Percentiles rank a stretch among this genome's conserved stretches.
Conservation (phyloP, 2,888 invertebrate genomes). For the Cyaniris semiargus region DNA sequence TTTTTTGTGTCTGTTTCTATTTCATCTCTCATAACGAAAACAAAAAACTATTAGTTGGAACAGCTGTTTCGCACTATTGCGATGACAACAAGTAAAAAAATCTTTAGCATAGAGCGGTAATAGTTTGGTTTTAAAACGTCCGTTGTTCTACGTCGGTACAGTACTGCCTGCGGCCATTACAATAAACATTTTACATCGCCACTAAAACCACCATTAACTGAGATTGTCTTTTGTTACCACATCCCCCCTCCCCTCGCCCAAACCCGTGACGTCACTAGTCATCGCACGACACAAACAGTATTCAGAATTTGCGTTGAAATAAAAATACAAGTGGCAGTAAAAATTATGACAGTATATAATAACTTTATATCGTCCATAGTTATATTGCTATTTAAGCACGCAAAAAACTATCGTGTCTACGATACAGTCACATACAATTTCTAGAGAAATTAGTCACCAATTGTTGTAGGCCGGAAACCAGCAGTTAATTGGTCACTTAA, state of each 20-base stretch:
- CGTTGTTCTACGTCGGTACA: not conserved
- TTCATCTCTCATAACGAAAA: not conserved
- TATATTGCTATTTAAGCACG: not conserved
- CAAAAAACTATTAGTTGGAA: not conserved
- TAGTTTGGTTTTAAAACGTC: not conserved
- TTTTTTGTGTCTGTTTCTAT: too few relatives aligned
- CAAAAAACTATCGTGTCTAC: not conserved
- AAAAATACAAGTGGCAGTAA: not conserved
- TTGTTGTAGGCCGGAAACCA: not conserved
- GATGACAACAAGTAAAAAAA: not conserved
- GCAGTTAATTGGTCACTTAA: slow-evolving; percentile 12
- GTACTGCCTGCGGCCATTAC: not conserved
- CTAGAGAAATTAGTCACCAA: not conserved
- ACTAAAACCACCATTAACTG: slow-evolving; percentile 11
- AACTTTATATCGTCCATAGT: not conserved
- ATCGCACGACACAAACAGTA: not conserved
- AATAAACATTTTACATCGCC: slow-evolving; percentile 13
- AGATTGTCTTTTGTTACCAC: slow-evolving; percentile 5
- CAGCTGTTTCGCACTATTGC: not conserved
- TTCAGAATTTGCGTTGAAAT: slow-evolving; percentile 6
- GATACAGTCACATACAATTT: not conserved
- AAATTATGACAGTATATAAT: not conserved
- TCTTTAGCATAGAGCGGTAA: not conserved
- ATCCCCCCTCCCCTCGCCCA: not conserved
- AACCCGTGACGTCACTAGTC: not conserved